Conservation (phyloP, 2,113 vertebrate species). For the Archocentrus centrarchus region DNA sequence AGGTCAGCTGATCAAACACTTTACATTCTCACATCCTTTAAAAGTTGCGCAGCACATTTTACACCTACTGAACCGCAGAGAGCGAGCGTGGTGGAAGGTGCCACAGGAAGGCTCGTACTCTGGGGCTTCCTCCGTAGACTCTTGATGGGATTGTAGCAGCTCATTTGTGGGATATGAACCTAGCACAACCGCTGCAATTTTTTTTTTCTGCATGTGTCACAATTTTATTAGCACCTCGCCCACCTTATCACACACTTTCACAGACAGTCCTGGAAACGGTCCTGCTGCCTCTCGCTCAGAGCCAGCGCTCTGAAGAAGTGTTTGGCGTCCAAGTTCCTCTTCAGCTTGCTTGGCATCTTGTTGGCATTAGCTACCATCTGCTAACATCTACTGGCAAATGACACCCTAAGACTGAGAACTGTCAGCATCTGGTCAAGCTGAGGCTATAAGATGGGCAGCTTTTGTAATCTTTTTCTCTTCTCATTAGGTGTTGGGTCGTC, state of each 20-base stretch:
- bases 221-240: not conserved
- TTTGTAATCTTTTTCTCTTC: not conserved
- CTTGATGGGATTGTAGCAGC: not conserved
- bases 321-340: not conserved
- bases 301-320: not conserved
- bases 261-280: not conserved
- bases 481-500: not conserved
- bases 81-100: not conserved
- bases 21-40: not conserved
- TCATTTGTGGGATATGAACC: not conserved
- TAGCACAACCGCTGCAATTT: not conserved
- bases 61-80: not conserved
- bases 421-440: not conserved
- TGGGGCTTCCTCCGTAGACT: no score
- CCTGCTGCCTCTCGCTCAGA: no score
- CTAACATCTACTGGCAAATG: not conserved
- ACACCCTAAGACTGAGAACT: not conserved
- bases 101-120: not conserved
- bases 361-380: not conserved
- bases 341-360: no score
- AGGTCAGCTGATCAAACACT: conserved; percentile 4
- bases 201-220: not conserved
- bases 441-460: not conserved
- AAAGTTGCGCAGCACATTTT: not conserved
- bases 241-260: not conserved